A percentile compares a stretch with the other conserved stretches of the same genome.
Conservation (phyloP, 2,888 invertebrate species). For the Drosophila borealis region DNA sequence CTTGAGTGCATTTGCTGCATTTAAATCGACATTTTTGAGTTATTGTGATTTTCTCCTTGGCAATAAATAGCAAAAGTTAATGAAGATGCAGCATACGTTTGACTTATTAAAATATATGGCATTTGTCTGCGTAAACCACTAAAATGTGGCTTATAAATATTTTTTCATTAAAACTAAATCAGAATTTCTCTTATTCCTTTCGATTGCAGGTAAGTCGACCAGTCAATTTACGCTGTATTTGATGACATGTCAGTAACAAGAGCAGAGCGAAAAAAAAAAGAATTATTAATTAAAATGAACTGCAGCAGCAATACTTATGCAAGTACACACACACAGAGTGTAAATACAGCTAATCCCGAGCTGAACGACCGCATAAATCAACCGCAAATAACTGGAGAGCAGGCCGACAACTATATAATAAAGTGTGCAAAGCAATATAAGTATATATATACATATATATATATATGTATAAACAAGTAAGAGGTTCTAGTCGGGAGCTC, state of each 20-base stretch:
- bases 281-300: conserved; percentile 73
- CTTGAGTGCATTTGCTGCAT: not conserved
- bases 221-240: conserved; percentile 31
- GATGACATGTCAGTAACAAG: conserved; percentile 34
- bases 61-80: not conserved
- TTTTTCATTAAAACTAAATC: conserved; percentile 12
- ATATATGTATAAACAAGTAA: not conserved
- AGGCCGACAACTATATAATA: conserved; percentile 32
- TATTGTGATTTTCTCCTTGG: not conserved
- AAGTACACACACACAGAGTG: conserved; percentile 27
- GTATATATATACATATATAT: conserved; percentile 10
- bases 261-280: conserved; percentile 2
- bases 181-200: conserved; percentile 24
- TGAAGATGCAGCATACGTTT: not conserved
- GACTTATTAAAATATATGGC: conserved; percentile 1
- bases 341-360: conserved; percentile 71
- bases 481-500: too few species aligned
- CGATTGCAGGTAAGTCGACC: conserved; percentile 52
- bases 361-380: conserved; percentile 77
- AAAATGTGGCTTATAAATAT: not conserved
- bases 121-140: not conserved
- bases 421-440: conserved; percentile 33
- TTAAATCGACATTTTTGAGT: not conserved
- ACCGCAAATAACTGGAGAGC: conserved; percentile 60
- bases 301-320: conserved; percentile 34